phyloP scores from a whole-genome alignment of 2,888 invertebrate genomes.

The Anthophora plumipes region DNA sequence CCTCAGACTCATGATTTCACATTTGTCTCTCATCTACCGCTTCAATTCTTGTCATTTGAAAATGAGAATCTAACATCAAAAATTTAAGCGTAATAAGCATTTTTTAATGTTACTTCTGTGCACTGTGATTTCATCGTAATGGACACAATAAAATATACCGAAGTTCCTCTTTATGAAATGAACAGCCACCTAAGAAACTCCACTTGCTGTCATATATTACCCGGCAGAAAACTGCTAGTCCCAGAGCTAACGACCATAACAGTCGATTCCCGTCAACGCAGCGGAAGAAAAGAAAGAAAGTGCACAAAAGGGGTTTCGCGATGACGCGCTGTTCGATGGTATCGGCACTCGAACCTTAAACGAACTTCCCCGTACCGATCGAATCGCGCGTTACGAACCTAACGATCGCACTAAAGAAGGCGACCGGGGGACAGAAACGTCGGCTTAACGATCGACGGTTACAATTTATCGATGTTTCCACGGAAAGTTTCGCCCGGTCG shows the following conservation, averaged over 20 bases:
- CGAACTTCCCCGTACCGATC: conserved; percentile 12
- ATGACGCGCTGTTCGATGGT: conserved; percentile 13
- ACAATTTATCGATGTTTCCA: conserved; percentile 47
- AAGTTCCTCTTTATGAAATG: neutral
- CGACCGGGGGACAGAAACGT: conserved; percentile 11
- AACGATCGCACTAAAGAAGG: conserved; percentile 27
- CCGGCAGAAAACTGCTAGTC: neutral
- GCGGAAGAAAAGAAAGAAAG: neutral
- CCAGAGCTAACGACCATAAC: conserved; percentile 5
- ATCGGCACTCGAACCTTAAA: conserved; percentile 33
- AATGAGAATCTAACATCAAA: too few relatives aligned
- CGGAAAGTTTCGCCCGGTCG: conserved; percentile 31
- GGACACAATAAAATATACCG: neutral
- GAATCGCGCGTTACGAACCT: conserved; percentile 14
- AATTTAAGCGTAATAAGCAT: neutral
- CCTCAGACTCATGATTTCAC: too few relatives aligned
- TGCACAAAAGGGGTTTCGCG: conserved; percentile 30
- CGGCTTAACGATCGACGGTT: conserved; percentile 38
- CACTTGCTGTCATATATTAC: neutral
- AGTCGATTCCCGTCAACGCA: conserved; percentile 9
- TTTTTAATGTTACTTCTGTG: neutral
- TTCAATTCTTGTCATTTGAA: too few relatives aligned
- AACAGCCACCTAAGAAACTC: neutral
- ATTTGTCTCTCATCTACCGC: too few relatives aligned
- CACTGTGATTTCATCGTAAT: neutral